These are phyloP conservation scores for Norana najaformis DNA, from an alignment of 2,888 invertebrate genomes.

Conservation along the genomic window DNA sequence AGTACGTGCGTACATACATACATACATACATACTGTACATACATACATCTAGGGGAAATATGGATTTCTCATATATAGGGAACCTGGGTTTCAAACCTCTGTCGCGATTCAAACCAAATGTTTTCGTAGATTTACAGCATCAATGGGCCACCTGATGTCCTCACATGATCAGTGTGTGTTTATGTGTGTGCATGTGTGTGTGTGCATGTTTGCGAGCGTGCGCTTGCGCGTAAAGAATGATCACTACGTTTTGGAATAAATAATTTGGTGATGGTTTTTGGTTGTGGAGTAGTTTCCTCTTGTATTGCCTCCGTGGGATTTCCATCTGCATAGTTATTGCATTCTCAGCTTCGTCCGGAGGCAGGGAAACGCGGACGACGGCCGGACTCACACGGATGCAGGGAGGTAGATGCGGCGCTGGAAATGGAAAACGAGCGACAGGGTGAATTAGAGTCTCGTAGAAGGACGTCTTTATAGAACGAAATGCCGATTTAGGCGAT, in stretches of 20 bases:
- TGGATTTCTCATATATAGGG: too few relatives aligned
- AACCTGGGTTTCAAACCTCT: too few relatives aligned
- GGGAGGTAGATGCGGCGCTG: neutral
- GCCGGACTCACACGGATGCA: neutral
- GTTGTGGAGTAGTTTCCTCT: neutral
- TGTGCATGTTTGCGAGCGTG: neutral
- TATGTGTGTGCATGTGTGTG: neutral
- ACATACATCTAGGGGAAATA: too few relatives aligned
- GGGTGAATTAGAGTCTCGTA: neutral
- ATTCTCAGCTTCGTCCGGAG: neutral
- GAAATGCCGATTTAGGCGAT: too few relatives aligned
- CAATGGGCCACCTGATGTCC: too few relatives aligned
- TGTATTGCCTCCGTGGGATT: neutral
- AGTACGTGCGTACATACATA: too few relatives aligned
- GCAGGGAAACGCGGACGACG: neutral
- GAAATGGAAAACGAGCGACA: too few relatives aligned
- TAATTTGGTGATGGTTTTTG: neutral
- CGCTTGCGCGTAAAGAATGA: neutral
- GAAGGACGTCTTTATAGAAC: neutral
- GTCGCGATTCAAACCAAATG: too few relatives aligned
- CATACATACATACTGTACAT: too few relatives aligned
- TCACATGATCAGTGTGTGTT: too few relatives aligned
- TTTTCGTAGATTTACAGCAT: too few relatives aligned
- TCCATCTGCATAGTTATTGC: conserved; percentile 6
- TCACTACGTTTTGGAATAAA: neutral